A percentile compares a stretch with the other conserved stretches of the same genome.
Evolutionary conservation across 2,797 vertebrate species (phyloP).

Genomic region (Pangasius djambal): DNA sequence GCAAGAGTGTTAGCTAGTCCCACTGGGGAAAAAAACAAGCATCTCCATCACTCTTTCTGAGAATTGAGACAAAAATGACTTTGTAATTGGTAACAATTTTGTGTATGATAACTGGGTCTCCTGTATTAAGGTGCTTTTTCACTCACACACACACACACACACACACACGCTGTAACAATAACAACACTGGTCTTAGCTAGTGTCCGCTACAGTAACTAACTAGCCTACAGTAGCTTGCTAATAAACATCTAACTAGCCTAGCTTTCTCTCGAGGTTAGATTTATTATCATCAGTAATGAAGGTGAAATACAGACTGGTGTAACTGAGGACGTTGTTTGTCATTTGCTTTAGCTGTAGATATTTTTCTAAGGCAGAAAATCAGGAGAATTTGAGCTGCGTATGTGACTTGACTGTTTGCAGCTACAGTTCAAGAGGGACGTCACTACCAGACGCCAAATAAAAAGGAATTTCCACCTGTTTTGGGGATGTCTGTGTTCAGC

Average conservation of each 20-base stretch:
- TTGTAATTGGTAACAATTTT: neutral
- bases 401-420: too few relatives aligned
- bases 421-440: too few relatives aligned
- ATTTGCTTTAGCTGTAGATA: too few relatives aligned
- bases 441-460: too few relatives aligned
- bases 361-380: too few relatives aligned
- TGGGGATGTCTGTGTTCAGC: too few relatives aligned
- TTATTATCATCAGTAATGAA: neutral
- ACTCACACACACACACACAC: neutral
- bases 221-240: neutral
- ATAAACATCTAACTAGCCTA: neutral
- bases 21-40: neutral
- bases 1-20: too few relatives aligned
- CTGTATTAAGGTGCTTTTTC: neutral
- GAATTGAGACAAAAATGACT: too few relatives aligned
- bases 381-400: too few relatives aligned
- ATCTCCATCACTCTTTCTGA: neutral
- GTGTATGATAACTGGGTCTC: neutral
- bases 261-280: neutral
- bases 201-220: neutral
- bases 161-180: neutral
- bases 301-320: neutral
- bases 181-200: neutral
- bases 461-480: too few relatives aligned
- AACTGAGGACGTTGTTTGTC: neutral